Evolutionary conservation across 1,140 invertebrate genomes (phyloP).

Genomic region (honey bee (Apis mellifera)): Amel_HAv3.1 CM009933.2:4494001-4494500

Average conservation of each 20-base stretch:
- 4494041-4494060: neutral
- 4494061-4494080: neutral
- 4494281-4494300: neutral
- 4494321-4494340: neutral
- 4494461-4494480: slow-evolving; percentile 34
- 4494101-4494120: neutral
- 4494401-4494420: slow-evolving; percentile 30
- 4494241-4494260: neutral
- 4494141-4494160: neutral
- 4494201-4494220: slow-evolving; percentile 7
- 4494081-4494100: neutral
- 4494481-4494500: slow-evolving; percentile 8
- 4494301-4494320: neutral
- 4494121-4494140: neutral
- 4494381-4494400: neutral
- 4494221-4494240: slow-evolving; percentile 28
- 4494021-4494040: neutral
- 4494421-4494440: slow-evolving; percentile 37
- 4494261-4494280: neutral
- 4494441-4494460: slow-evolving; percentile 25
- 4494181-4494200: neutral
- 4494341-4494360: neutral
- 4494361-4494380: neutral
- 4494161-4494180: neutral
- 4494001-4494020: too few species aligned